phyloP scores from a whole-genome alignment of 2,113 vertebrate species.

The Malurus melanocephalus region DNA sequence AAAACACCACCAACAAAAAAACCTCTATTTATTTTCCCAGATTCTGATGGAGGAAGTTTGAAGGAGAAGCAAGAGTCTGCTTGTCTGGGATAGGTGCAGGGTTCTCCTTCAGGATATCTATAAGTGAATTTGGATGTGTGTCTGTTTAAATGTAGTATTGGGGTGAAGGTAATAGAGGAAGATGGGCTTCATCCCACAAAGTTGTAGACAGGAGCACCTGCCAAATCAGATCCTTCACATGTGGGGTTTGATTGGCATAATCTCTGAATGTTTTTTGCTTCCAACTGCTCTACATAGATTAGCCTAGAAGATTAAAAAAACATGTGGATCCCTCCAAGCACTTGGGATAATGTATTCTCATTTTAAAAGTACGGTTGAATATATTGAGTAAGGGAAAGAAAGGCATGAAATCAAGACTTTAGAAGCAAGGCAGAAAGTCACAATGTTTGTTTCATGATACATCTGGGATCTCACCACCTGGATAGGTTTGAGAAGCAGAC shows the following conservation, averaged over 20 bases:
- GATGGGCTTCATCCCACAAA: background rate
- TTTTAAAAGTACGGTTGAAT: background rate
- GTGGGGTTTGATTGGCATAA: background rate
- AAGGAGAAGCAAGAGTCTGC: background rate
- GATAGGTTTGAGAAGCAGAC: constrained; percentile 5
- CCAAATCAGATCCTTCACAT: background rate
- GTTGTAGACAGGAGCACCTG: background rate
- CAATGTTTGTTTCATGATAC: constrained; percentile 1
- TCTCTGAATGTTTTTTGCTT: background rate
- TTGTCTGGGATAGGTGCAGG: background rate
- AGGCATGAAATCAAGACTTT: constrained; percentile 10
- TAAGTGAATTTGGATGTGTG: background rate
- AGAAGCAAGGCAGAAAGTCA: constrained; percentile 1
- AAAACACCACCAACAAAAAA: background rate
- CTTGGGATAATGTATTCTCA: background rate
- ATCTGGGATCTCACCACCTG: constrained; percentile 18
- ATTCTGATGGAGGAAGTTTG: background rate
- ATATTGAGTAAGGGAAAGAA: background rate
- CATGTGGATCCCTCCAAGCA: background rate
- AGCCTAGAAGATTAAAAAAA: constrained; percentile 6
- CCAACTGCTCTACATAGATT: background rate
- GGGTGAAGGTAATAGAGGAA: background rate
- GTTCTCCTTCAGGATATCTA: background rate
- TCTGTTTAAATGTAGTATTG: background rate
- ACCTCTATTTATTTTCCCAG: background rate